Conservation (phyloP, 2,113 vertebrate species). For the Porphyrio hochstetteri region DNA sequence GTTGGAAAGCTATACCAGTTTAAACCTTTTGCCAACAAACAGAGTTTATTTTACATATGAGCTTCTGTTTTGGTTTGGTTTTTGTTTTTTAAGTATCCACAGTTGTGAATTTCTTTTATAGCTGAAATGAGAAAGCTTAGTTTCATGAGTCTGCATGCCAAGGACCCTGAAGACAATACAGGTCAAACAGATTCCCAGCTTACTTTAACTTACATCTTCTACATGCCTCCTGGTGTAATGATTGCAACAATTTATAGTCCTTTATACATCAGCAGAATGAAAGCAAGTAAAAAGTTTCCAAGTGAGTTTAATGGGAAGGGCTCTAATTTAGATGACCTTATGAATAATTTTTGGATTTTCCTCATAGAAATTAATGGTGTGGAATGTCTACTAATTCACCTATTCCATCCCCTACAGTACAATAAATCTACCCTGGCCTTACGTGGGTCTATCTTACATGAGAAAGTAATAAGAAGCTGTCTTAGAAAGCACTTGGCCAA, state of each 20-base stretch:
- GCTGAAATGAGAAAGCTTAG: background rate
- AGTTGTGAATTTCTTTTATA: background rate
- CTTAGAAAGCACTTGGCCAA: background rate
- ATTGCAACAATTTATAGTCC: background rate
- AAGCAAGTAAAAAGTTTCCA: background rate
- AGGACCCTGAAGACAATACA: background rate
- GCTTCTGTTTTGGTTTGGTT: background rate
- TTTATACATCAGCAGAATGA: background rate
- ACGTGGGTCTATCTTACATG: background rate
- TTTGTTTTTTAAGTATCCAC: background rate
- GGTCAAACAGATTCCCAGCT: background rate
- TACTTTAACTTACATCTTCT: background rate
- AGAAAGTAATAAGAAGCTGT: conserved; percentile 1
- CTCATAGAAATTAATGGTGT: background rate
- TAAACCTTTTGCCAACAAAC: background rate
- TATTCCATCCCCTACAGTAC: background rate
- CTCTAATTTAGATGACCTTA: background rate
- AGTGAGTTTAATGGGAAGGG: background rate
- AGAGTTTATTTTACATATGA: background rate
- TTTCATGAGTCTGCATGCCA: background rate
- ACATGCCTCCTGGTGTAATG: background rate
- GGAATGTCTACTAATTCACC: conserved; percentile 22
- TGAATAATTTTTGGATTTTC: conserved; percentile 12
- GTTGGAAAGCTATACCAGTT: background rate
- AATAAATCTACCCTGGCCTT: background rate